A percentile compares a stretch with the other conserved stretches of the same genome.
Evolutionary conservation across 2,888 invertebrate genomes (phyloP).

Genomic region (Temnothorax unifasciatus): DNA sequence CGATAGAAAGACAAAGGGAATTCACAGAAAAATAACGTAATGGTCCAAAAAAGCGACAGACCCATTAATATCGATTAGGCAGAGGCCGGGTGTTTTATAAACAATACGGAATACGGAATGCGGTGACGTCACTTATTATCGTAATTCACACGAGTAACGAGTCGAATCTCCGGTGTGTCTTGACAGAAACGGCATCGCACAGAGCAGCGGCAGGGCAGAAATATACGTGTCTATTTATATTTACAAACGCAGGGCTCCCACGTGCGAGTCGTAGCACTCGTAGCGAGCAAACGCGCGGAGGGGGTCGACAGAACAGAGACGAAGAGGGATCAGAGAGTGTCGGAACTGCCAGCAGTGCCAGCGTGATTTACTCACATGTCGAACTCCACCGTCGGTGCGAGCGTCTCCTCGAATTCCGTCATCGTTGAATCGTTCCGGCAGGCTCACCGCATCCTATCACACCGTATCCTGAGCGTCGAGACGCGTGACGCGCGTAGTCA

Average conservation of each 20-base stretch:
- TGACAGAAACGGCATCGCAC: not conserved
- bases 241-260: constrained; percentile 26
- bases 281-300: not conserved
- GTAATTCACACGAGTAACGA: not conserved
- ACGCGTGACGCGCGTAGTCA: constrained; percentile 34
- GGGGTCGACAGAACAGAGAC: not conserved
- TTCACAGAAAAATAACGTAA: not conserved
- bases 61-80: not conserved
- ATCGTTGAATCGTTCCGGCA: constrained; percentile 65
- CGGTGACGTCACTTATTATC: not conserved
- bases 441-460: constrained; percentile 34
- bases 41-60: not conserved
- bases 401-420: constrained; percentile 79
- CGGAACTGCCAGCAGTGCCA: not conserved
- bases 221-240: constrained; percentile 42
- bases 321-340: not conserved
- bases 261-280: not conserved
- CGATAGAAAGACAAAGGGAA: not conserved
- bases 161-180: not conserved
- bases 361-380: constrained; percentile 78
- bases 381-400: constrained; percentile 75
- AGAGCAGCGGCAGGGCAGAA: not conserved
- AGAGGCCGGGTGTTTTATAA: not conserved
- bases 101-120: not conserved
- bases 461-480: constrained; percentile 47